Evolutionary conservation across 2,113 vertebrate genomes (phyloP).

Genomic region (Sebastes schlegelii): DNA sequence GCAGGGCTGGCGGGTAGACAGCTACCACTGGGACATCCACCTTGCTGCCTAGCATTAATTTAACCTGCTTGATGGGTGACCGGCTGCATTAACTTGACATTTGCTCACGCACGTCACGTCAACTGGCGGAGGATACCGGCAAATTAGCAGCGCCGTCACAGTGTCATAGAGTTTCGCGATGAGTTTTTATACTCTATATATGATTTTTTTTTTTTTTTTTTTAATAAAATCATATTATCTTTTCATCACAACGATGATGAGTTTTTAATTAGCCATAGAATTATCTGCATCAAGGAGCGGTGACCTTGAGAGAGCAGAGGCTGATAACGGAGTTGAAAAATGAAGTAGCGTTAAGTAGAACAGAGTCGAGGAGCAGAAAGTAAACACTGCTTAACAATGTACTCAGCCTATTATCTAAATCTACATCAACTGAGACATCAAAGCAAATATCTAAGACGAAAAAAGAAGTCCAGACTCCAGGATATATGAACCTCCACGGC

Average conservation of each 20-base stretch:
- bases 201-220: conserved; percentile 33
- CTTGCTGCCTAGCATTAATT: conserved; percentile 64
- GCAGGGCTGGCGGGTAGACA: conserved; percentile 50
- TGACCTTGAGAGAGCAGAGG: conserved; percentile 69
- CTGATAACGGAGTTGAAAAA: conserved; percentile 50
- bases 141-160: conserved; percentile 55
- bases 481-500: conserved; percentile 53
- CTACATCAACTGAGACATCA: conserved; percentile 70
- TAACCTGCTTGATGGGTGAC: conserved; percentile 70
- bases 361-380: conserved; percentile 45
- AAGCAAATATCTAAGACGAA: conserved; percentile 64
- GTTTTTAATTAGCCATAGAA: conserved; percentile 72
- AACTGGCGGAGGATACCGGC: conserved; percentile 43
- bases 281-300: conserved; percentile 52
- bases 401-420: conserved; percentile 52
- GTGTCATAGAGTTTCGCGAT: conserved; percentile 47
- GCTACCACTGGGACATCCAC: conserved; percentile 70
- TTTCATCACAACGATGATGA: conserved; percentile 59
- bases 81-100: conserved; percentile 70
- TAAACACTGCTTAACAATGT: conserved; percentile 68
- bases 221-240: conserved; percentile 50
- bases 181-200: conserved; percentile 49
- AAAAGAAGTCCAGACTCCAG: conserved; percentile 59
- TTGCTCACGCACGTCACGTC: conserved; percentile 59
- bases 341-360: conserved; percentile 44